Base-by-base conservation (phyloP, 2,888 invertebrate species). In the Habrosyne pyritoides region DNA sequence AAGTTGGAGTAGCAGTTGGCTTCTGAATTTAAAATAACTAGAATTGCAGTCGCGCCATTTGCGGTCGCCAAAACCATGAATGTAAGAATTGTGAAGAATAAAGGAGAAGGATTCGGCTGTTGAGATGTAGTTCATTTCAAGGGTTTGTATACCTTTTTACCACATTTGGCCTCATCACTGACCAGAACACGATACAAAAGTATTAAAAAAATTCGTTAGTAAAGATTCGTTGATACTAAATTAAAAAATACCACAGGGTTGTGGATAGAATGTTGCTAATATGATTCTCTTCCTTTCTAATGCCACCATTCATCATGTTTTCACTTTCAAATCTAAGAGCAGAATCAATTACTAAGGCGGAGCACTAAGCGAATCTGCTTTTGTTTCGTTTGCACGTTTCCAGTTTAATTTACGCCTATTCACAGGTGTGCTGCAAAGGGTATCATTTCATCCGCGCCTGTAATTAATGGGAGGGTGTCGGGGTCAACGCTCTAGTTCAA, bases 381-480 rank as follows among this genome's bases (percentile, higher is more conserved):
- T 33, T 33, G 33, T 33, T 33, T 33, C n/a, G n/a, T n/a, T 33
- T 33, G 33, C n/a, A n/a, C 24, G 42, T 18, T 18, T 42, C 10
- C 42, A 42, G n/a, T 42, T n/a, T 42, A 42, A 42, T 42, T 42
- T 42, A 18, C n/a, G 18, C 10, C 14, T 42, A 24, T 14, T 48
- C 48, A n/a, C 24, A 48, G 22, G 24, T 24, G 24, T 22, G 12
- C 10, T 22, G 48, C n/a, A 14, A 18, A 18, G 18, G 28, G 28
- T 28, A 28, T 14, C 28, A 18, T 18, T 50, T 22, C 28, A 50
- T 18, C 18, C 3, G 28, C 28, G 10, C 14, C 28, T 50, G 50
- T 50, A 50, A 50, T 50, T 28, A 12, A 28, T 28, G 50, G 50
- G 18, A n/a, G 10, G 24, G 50, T 18, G 28, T 50, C 50, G 18